Conservation (phyloP, 2,888 invertebrate genomes). For the Plagodis dolabraria region DNA sequence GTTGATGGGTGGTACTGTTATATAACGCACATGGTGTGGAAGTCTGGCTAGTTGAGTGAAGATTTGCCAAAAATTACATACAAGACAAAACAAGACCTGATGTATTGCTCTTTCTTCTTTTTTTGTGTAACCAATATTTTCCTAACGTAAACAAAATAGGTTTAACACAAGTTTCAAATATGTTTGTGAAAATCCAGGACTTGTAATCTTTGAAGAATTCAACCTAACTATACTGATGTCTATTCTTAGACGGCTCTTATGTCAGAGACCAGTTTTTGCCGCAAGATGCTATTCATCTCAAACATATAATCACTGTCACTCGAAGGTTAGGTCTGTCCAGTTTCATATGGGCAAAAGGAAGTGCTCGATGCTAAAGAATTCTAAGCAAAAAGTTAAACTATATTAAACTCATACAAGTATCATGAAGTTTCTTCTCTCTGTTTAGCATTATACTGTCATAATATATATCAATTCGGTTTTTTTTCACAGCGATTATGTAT, state of each 20-base stretch:
- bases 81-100: no score
- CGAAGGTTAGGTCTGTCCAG: slow-evolving; percentile 5
- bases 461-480: not conserved
- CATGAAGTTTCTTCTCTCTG: not conserved
- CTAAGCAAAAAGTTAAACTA: slow-evolving; percentile 3
- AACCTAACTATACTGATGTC: not conserved
- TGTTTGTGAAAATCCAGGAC: not conserved
- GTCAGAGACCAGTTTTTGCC: slow-evolving; percentile 23
- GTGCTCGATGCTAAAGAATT: slow-evolving; percentile 11
- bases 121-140: no score
- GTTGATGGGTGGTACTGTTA: no score
- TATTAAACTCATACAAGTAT: not conserved
- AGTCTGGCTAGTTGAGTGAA: no score
- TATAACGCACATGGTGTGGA: no score
- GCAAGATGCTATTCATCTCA: slow-evolving; percentile 18
- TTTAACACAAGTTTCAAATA: not conserved
- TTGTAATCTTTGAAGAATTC: slow-evolving; percentile 3
- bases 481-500: not conserved
- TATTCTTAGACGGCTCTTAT: slow-evolving; percentile 21
- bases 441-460: not conserved
- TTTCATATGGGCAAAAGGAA: slow-evolving; percentile 30
- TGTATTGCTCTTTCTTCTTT: no score
- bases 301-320: slow-evolving; percentile 21
- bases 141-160: no score
- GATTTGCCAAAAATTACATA: no score